Percentiles rank a stretch among this genome's conserved stretches.
phyloP scores from a whole-genome alignment of 2,113 vertebrate genomes.

The Neodon shergylaensis region DNA sequence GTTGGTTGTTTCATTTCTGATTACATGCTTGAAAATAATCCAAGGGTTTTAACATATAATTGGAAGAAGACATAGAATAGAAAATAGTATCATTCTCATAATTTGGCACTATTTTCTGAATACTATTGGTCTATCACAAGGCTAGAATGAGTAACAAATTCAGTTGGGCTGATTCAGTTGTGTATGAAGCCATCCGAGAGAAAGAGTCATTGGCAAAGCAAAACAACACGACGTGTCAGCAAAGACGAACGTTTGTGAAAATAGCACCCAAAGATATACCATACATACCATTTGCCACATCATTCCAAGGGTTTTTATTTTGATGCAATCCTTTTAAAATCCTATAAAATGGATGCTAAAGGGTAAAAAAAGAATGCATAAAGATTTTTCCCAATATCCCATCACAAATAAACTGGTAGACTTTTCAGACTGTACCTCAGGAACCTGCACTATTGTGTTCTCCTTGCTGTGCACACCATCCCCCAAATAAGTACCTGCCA shows the following conservation, averaged over 20 bases:
- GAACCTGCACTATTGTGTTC: neutral
- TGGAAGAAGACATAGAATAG: neutral
- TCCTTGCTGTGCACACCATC: neutral
- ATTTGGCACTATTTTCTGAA: neutral
- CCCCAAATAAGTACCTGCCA: neutral
- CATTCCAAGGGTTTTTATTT: neutral
- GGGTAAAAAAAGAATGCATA: neutral
- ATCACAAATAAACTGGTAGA: neutral
- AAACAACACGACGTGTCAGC: neutral
- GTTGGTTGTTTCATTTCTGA: neutral
- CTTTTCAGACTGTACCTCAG: neutral
- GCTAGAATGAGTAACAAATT: neutral
- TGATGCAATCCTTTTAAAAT: neutral
- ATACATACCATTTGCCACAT: neutral
- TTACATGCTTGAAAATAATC: conserved; percentile 16
- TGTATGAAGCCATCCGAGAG: neutral
- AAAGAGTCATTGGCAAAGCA: neutral
- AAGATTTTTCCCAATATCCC: neutral
- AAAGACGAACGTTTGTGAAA: neutral
- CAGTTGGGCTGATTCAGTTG: neutral
- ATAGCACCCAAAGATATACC: neutral
- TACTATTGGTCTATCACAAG: neutral
- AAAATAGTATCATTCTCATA: neutral
- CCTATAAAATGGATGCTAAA: neutral
- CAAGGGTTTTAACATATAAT: neutral